A percentile compares a stretch with the other conserved stretches of the same genome.
phyloP scores from a whole-genome alignment of 2,888 invertebrate species.

The Ichneumoninae sp. region DNA sequence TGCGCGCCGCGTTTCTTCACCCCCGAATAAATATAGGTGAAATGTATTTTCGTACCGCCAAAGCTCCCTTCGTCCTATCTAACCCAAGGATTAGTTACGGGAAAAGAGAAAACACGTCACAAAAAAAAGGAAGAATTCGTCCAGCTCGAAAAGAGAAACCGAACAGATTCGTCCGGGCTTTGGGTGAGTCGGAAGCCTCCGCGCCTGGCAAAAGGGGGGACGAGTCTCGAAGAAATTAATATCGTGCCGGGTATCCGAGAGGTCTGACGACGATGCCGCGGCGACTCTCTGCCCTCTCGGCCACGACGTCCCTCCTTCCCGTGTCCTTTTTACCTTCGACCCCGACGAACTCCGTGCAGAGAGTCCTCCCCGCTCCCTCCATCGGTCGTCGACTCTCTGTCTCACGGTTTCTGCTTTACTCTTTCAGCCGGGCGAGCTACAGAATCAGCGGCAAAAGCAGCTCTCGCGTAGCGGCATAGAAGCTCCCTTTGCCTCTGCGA shows the following conservation, averaged over 20 bases:
- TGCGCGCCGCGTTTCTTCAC: neutral
- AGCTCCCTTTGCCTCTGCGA: conserved; percentile 62
- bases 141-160: conserved; percentile 42
- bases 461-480: conserved; percentile 30
- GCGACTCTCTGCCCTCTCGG: conserved; percentile 63
- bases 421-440: conserved; percentile 72
- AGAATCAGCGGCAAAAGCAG: conserved; percentile 51
- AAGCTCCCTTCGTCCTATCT: neutral
- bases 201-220: conserved; percentile 29
- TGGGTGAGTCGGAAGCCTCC: conserved; percentile 58
- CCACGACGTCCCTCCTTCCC: conserved; percentile 64
- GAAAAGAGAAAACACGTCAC: conserved; percentile 49
- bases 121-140: conserved; percentile 12
- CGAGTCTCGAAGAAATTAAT: conserved; percentile 68
- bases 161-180: conserved; percentile 31
- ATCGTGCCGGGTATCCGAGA: conserved; percentile 65
- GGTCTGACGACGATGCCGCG: conserved; percentile 58
- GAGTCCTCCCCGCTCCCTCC: conserved; percentile 29
- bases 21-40: conserved; percentile 11
- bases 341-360: conserved; percentile 60
- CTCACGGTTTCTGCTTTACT: conserved; percentile 66
- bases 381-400: conserved; percentile 56
- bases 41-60: conserved; percentile 21
- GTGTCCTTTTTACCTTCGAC: conserved; percentile 69
- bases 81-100: conserved; percentile 42